phyloP scores from a whole-genome alignment of 2,113 vertebrate species.

The Chaetodon auriga region DNA sequence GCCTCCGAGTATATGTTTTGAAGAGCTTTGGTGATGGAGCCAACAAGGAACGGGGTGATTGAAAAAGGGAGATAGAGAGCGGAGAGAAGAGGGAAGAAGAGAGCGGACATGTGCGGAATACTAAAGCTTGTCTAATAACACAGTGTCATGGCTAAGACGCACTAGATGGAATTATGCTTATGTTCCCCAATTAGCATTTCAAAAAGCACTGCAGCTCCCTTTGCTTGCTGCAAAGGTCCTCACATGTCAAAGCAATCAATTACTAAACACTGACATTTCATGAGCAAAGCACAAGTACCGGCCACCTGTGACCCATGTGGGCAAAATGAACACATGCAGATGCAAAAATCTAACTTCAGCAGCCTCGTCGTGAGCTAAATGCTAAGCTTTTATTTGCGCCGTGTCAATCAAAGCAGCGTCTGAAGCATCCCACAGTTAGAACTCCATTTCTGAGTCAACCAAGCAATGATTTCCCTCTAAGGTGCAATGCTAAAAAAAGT shows the following conservation, averaged over 20 bases:
- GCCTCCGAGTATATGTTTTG: slow-evolving; percentile 26
- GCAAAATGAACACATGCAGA: slow-evolving; percentile 49
- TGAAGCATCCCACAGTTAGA: slow-evolving; percentile 30
- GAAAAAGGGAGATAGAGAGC: slow-evolving; percentile 45
- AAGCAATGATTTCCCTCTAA: slow-evolving; percentile 39
- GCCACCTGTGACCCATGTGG: slow-evolving; percentile 33
- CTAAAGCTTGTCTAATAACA: slow-evolving; percentile 55
- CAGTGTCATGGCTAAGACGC: slow-evolving; percentile 54
- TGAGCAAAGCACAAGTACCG: slow-evolving; percentile 50
- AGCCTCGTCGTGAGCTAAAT: slow-evolving; percentile 14
- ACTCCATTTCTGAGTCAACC: slow-evolving; percentile 25
- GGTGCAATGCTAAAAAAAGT: slow-evolving; percentile 50
- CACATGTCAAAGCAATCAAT: slow-evolving; percentile 75
- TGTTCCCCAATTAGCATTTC: slow-evolving; percentile 75
- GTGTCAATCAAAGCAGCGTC: slow-evolving; percentile 46
- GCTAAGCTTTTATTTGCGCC: background rate
- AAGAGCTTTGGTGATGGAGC: slow-evolving; percentile 50
- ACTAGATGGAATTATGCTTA: slow-evolving; percentile 67
- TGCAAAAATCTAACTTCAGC: background rate
- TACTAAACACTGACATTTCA: slow-evolving; percentile 65
- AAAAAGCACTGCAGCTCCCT: slow-evolving; percentile 49
- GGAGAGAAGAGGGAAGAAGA: slow-evolving; percentile 21
- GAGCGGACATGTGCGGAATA: slow-evolving; percentile 46
- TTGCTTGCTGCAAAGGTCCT: slow-evolving; percentile 53
- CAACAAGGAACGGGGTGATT: slow-evolving; percentile 41